Conservation (phyloP, 2,888 invertebrate species). For the Luperina nickerlii region DNA sequence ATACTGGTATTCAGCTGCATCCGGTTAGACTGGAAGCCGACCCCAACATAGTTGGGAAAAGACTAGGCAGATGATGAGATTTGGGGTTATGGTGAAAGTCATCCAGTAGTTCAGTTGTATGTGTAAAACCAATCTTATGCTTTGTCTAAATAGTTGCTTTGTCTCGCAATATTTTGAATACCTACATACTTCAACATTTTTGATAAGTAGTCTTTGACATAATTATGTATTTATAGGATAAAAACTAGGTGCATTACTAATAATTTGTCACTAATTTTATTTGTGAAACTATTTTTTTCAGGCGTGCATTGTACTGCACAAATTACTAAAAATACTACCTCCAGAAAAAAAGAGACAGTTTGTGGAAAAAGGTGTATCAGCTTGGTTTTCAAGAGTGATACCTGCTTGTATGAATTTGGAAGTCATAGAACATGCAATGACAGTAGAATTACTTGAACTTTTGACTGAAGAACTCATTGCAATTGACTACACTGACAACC, state of each 20-base stretch:
- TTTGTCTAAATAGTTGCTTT: neutral
- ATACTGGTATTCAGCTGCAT: too few relatives aligned
- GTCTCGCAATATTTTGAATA: neutral
- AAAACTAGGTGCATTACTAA: neutral
- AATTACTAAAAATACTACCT: constrained; percentile 76
- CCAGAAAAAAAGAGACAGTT: constrained; percentile 77
- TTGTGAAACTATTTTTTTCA: constrained; percentile 46
- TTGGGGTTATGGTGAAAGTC: constrained; percentile 2
- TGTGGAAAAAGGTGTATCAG: constrained; percentile 80
- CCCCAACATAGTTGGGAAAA: too few relatives aligned
- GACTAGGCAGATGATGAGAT: neutral
- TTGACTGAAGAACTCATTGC: constrained; percentile 81
- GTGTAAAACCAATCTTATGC: neutral
- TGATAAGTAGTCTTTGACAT: too few relatives aligned
- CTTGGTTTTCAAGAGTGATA: constrained; percentile 88
- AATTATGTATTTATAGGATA: neutral
- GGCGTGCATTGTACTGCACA: constrained; percentile 71
- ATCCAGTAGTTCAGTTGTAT: neutral
- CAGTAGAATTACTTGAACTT: constrained; percentile 81
- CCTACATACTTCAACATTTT: neutral
- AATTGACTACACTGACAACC: constrained; percentile 80
- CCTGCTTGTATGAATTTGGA: constrained; percentile 79
- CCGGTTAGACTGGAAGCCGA: too few relatives aligned
- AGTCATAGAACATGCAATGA: neutral
- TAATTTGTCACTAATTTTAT: neutral